Base-by-base conservation (phyloP, 92 coral and sea anemone species). In the Epizoanthus scotinus region DNA sequence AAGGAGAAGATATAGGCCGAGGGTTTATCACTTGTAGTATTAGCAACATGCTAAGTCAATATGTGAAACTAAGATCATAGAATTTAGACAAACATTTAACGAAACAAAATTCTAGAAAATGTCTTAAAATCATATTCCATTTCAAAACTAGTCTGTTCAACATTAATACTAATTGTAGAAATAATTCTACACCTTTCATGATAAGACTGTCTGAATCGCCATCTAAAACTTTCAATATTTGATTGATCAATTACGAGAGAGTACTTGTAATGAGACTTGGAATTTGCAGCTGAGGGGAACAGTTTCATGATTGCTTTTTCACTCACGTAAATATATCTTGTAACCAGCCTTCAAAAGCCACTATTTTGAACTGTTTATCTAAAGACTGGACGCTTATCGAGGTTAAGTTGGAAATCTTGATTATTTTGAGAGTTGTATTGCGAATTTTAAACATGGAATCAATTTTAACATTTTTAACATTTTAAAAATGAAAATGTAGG, bases 321-420 rank as follows among this genome's bases (percentile, higher is more conserved):
- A 64, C 70, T 64, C 70, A 29, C 24, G 70, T 40, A 64, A 18
- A 64, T 64, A 40, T 5, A 47, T 64, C 8, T 34, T 14, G 70
- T 28, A 64, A 64, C 70, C 70, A 64, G 3, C 44, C 70, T 29
- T 29, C 40, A 47, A 64, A 64, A 64, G 70, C 70, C 70, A 64
- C 70, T 15, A 29, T 29, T 29, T 29, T 28, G 19, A 47, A 40
- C 36, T 64, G 69, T 64, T 64, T 64, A 64, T 28, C 20, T 29
- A 28, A 64, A 27, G 47, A 64, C 14, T 64, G 69, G 40, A 29
- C 44, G 31, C 40, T 14, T 38, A 44, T 27, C 47, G 31, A n/a
- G 0, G 14, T 64, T 12, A 29, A 64, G 44, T 29, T 29, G 29
- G 69, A 8, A 64, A 27, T 64, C 47, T 25, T 27, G 69, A 63